Percentiles rank a stretch among this genome's conserved stretches.
Evolutionary conservation across 2,797 vertebrate genomes (phyloP).

Genomic region (Cuniculus paca): DNA sequence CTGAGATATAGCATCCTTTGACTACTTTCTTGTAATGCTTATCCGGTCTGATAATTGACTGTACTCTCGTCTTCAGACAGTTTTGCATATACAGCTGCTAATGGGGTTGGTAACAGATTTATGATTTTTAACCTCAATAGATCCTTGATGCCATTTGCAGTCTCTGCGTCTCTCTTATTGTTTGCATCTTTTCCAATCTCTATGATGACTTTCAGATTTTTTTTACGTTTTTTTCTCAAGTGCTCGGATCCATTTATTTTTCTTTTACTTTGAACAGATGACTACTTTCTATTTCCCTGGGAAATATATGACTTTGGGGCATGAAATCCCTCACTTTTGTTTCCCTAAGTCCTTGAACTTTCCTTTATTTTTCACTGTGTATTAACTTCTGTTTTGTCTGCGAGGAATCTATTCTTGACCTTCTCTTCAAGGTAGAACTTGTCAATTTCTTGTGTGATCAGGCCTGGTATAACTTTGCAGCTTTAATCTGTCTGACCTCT

Average conservation of each 20-base stretch:
- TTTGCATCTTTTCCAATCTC: not conserved
- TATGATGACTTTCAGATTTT: not conserved
- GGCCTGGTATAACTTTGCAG: not conserved
- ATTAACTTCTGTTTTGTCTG: not conserved
- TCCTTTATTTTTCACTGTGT: not conserved
- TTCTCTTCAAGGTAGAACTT: not conserved
- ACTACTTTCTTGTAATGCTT: not conserved
- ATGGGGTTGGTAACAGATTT: not conserved
- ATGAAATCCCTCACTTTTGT: not conserved
- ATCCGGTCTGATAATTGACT: not conserved
- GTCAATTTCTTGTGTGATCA: not conserved
- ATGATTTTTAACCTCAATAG: not conserved
- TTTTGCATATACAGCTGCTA: not conserved
- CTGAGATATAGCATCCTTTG: conserved; percentile 10
- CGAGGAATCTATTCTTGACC: not conserved
- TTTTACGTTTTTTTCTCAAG: not conserved
- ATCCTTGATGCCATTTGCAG: not conserved
- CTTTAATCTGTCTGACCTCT: not conserved
- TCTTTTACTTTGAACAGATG: not conserved
- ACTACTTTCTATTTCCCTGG: not conserved
- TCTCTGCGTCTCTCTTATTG: not conserved
- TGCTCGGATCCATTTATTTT: not conserved
- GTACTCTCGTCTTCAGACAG: not conserved
- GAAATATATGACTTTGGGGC: not conserved
- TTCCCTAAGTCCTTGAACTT: not conserved